Base-by-base conservation (phyloP, 1,140 invertebrate genomes). In the Lithobius niger region DNA sequence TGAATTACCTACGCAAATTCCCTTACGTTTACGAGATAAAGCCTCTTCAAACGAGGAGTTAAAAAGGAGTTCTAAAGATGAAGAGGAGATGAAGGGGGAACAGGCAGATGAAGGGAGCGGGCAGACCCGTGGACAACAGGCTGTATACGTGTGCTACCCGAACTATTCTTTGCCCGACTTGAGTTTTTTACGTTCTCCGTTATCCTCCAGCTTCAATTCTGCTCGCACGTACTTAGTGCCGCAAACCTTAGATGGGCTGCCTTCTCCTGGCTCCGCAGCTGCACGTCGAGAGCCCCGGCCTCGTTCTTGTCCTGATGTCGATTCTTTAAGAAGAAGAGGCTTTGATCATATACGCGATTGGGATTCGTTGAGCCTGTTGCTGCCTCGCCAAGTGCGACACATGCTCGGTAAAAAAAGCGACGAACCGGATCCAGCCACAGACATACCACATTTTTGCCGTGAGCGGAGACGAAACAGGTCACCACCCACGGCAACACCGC, bases 111-210 rank as follows among this genome's bases (percentile, higher is more conserved):
- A 36, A 6, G n/a, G 6, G 6, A 36, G 31, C 31, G n/a, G n/a
- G 31, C 6, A 36, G n/a, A 36, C 6, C 6, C 31, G 50, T 45
- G 28, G 57, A 57, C 2, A 61, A 61, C 43, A 60, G 42, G 84
- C 86, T 2, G 83, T 93, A 15, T 92, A 89, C 66, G 83, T 94
- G 43, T 80, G 90, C 57, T 94, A 91, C 74, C 90, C 90, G 16
- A 91, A 88, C 70, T 94, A 94, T 64, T 84, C 88, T 1, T 69
- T 94, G 42, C 90, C 89, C 13, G 86, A 93, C 71, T 75, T 93
- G 49, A 84, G 81, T 52, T 94, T 94, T 69, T 77, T 94, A 18
- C 55, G 59, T 27, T 52, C 48, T 4, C 27, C 48, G 16, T 13
- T 25, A 6, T 50, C 26, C 19, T 36, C 51, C 19, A 25, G 51